These are phyloP conservation scores for Cladorhizidae sp. DNA, from an alignment of 37 sponge, comb jelly and placozoan genomes.

Conservation along the genomic window DNA sequence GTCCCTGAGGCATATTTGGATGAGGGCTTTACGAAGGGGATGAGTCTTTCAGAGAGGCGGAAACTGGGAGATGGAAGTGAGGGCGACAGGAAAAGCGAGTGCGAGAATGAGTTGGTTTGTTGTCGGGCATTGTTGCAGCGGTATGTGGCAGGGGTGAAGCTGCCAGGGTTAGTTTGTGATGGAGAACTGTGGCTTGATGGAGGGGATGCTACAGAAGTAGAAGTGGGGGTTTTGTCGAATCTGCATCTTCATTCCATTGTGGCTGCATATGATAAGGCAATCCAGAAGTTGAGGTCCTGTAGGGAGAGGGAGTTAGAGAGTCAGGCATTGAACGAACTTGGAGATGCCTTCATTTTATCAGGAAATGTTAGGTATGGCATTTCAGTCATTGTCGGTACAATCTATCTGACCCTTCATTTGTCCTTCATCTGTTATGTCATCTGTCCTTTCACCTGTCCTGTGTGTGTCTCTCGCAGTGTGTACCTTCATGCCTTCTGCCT, in stretches of 20 bases:
- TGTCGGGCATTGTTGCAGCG: not conserved
- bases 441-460: no score
- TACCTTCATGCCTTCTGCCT: no score
- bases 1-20: not conserved
- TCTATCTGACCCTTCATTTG: not conserved
- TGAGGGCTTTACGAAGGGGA: not conserved
- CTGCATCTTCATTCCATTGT: not conserved
- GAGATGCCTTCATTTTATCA: conserved; percentile 38
- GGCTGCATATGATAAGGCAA: conserved; percentile 25
- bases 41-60: not conserved
- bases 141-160: not conserved
- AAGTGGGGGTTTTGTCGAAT: not conserved
- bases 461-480: no score
- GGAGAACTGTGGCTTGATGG: not conserved
- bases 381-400: no score
- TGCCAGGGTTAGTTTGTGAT: not conserved
- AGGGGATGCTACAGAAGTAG: not conserved
- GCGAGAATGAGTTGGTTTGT: not conserved
- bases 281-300: conserved; percentile 24
- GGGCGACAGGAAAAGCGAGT: no score
- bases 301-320: conserved; percentile 34
- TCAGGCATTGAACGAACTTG: conserved; percentile 72
- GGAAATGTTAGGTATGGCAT: conserved; percentile 54
- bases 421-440: no score
- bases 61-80: not conserved